phyloP scores from a whole-genome alignment of 2,797 vertebrate genomes.

The Coregonus suidteri region DNA sequence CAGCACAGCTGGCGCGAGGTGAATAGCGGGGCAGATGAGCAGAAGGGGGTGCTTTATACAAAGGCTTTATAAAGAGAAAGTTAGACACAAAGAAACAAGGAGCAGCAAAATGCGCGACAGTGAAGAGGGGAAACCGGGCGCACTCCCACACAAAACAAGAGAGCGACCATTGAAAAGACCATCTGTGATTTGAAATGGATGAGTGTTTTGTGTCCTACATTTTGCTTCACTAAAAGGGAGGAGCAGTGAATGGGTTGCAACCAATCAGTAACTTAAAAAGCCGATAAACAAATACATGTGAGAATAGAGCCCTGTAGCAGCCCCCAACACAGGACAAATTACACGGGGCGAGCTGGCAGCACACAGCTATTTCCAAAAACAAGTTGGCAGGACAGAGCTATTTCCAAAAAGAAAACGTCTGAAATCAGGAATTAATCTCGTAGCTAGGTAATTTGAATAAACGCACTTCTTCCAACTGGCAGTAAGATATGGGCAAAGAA shows the following conservation, averaged over 20 bases:
- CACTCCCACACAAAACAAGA: constrained; percentile 75
- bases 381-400: constrained; percentile 11
- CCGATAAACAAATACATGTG: constrained; percentile 73
- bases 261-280: constrained; percentile 68
- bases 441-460: constrained; percentile 31
- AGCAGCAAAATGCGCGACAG: constrained; percentile 74
- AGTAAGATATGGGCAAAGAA: constrained; percentile 52
- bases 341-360: constrained; percentile 73
- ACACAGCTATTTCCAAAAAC: constrained; percentile 58
- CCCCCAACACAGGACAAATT: constrained; percentile 71
- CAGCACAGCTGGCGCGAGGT: constrained; percentile 51
- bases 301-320: constrained; percentile 11
- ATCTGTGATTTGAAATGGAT: constrained; percentile 84
- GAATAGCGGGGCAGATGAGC: constrained; percentile 73
- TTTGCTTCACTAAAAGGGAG: constrained; percentile 58
- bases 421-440: constrained; percentile 68
- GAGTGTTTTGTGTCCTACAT: constrained; percentile 69
- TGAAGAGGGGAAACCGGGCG: constrained; percentile 62
- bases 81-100: constrained; percentile 71
- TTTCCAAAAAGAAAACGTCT: constrained; percentile 74
- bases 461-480: constrained; percentile 53
- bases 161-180: constrained; percentile 79
- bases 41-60: constrained; percentile 72
- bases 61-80: constrained; percentile 73
- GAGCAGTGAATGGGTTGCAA: constrained; percentile 59